Evolutionary conservation across 2,797 vertebrate genomes (phyloP).

Genomic region (Myotis findleyi): DNA sequence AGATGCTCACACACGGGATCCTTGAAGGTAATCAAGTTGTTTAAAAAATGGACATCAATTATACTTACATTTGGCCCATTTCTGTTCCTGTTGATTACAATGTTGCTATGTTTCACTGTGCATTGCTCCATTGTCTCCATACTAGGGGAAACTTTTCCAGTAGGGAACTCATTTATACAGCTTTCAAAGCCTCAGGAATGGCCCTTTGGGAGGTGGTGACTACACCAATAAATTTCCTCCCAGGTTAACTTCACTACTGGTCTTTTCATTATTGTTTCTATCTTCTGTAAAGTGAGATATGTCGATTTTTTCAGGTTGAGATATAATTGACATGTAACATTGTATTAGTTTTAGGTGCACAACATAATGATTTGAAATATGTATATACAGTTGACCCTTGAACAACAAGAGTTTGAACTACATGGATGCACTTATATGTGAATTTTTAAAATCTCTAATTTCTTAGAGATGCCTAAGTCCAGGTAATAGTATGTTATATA

Average conservation of each 20-base stretch:
- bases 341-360: not conserved
- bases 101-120: not conserved
- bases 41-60: constrained; percentile 20
- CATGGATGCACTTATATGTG: not conserved
- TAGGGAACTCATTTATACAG: not conserved
- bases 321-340: not conserved
- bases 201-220: not conserved
- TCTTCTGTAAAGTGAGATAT: not conserved
- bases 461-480: not conserved
- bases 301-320: not conserved
- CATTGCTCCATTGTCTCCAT: not conserved
- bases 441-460: not conserved
- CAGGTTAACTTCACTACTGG: not conserved
- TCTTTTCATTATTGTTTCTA: not conserved
- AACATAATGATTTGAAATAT: not conserved
- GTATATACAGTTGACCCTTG: not conserved
- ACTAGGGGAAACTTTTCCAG: not conserved
- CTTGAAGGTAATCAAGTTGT: not conserved
- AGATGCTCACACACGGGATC: not conserved
- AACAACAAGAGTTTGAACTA: not conserved
- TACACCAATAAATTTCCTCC: not conserved
- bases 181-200: not conserved
- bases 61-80: not conserved
- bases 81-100: constrained; percentile 6
- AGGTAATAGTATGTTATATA: not conserved